These are phyloP conservation scores for Hecatera dysodea DNA, from an alignment of 2,888 invertebrate species.

Conservation along the genomic window DNA sequence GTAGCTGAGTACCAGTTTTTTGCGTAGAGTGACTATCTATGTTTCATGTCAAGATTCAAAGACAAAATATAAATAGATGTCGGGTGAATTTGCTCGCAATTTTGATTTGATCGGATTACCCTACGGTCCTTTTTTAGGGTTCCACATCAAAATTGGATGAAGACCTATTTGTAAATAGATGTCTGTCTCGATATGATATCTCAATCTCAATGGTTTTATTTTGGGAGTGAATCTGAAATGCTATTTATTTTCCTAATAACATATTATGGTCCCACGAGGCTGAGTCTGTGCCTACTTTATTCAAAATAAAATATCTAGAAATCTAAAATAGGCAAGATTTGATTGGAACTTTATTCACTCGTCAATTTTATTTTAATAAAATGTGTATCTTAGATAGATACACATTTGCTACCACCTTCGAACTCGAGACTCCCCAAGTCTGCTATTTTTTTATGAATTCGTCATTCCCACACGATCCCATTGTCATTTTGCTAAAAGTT, in stretches of 20 bases:
- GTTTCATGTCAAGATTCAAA: background rate
- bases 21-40: too few relatives aligned
- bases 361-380: too few relatives aligned
- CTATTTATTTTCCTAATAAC: constrained; percentile 20
- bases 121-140: constrained; percentile 36
- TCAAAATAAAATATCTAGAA: too few relatives aligned
- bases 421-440: too few relatives aligned
- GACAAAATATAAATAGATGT: constrained; percentile 10
- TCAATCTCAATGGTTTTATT: constrained; percentile 18
- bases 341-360: too few relatives aligned
- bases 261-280: background rate
- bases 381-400: too few relatives aligned
- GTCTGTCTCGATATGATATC: constrained; percentile 27
- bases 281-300: background rate
- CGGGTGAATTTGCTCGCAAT: constrained; percentile 18
- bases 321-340: too few relatives aligned
- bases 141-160: constrained; percentile 34
- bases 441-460: too few relatives aligned
- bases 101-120: constrained; percentile 46
- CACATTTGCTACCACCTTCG: too few relatives aligned
- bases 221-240: background rate
- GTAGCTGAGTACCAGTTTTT: too few relatives aligned
- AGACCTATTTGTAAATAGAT: constrained; percentile 24
- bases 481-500: too few relatives aligned
- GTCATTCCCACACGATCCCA: too few relatives aligned